These are phyloP conservation scores for Dreissena rostriformis DNA, from an alignment of 1,140 invertebrate genomes.

Conservation along the genomic window DNA sequence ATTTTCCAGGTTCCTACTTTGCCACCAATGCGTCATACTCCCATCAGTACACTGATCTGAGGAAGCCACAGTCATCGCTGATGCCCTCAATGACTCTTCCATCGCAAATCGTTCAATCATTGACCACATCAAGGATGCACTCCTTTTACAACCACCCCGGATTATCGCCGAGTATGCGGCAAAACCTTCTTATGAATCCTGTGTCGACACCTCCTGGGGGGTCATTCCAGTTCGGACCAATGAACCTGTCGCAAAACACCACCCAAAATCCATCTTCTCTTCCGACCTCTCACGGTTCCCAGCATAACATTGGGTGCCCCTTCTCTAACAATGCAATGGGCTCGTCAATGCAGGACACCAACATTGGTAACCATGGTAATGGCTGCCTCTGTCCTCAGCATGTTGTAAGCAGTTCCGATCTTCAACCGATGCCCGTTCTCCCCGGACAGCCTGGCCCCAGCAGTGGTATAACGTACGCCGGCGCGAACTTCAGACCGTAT, in stretches of 20 bases:
- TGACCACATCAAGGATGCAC: background rate
- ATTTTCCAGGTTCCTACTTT: slow-evolving; percentile 74
- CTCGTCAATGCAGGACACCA: too few species aligned
- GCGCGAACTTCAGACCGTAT: background rate
- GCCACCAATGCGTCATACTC: slow-evolving; percentile 72
- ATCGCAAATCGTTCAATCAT: background rate
- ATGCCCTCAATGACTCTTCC: slow-evolving; percentile 1
- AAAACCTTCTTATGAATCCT: background rate
- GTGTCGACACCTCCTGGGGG: background rate
- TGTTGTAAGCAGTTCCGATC: background rate
- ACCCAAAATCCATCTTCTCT: background rate
- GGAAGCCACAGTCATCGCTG: background rate
- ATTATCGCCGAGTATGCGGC: too few species aligned
- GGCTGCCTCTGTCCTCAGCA: background rate
- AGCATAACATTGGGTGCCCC: background rate
- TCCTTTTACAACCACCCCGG: background rate
- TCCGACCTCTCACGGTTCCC: background rate
- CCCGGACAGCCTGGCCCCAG: background rate
- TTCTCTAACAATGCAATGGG: too few species aligned
- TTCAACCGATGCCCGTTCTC: background rate
- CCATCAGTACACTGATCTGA: slow-evolving; percentile 71
- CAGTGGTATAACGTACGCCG: background rate
- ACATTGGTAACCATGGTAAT: background rate
- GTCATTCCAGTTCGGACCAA: slow-evolving; percentile 17
- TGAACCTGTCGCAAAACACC: slow-evolving; percentile 39